phyloP scores from a whole-genome alignment of 2,888 invertebrate genomes.

The Meghimatium bilineatum region DNA sequence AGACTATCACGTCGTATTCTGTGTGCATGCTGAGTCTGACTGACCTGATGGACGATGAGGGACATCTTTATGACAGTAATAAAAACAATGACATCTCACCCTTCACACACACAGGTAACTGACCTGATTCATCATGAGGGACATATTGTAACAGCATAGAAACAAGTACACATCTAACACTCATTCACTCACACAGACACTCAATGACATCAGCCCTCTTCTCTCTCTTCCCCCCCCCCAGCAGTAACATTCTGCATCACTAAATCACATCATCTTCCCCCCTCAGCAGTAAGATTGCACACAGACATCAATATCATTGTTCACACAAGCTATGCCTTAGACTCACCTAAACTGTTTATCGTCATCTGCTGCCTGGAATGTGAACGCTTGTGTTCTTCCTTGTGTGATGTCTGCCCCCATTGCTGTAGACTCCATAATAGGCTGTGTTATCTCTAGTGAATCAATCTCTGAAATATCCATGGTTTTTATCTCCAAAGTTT shows the following conservation, averaged over 20 bases:
- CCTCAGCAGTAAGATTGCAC: neutral
- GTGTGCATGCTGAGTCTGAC: slow-evolving; percentile 29
- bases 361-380: slow-evolving; percentile 23
- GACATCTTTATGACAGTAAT: no score
- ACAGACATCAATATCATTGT: neutral
- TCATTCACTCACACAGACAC: no score
- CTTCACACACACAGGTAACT: no score
- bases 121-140: neutral
- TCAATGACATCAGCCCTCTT: no score
- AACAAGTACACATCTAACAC: no score
- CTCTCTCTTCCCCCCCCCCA: no score
- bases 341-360: slow-evolving; percentile 29
- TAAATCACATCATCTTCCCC: neutral
- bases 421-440: slow-evolving; percentile 50
- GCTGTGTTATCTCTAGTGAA: slow-evolving; percentile 47
- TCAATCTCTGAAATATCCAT: slow-evolving; percentile 45
- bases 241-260: neutral
- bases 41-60: neutral
- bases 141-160: no score
- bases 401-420: slow-evolving; percentile 14
- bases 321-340: neutral
- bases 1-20: slow-evolving; percentile 47
- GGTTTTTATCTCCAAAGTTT: neutral
- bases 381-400: neutral
- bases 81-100: no score